phyloP scores from a whole-genome alignment of 2,888 invertebrate species.

The Caradrina kadenii region DNA sequence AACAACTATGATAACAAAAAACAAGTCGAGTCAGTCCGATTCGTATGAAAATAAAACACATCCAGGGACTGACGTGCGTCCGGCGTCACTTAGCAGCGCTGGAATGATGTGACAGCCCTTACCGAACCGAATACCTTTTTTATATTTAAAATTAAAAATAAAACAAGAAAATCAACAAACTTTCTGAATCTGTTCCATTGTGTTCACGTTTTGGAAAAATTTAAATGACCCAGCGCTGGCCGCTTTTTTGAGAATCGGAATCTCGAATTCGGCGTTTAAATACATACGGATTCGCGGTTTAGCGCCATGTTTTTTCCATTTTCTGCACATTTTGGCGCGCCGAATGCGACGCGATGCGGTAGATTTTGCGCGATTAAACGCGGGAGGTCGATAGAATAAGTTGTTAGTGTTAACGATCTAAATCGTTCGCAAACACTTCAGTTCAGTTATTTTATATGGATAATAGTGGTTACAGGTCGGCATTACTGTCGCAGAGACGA shows the following conservation, averaged over 20 bases:
- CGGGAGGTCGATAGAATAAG: constrained; percentile 87
- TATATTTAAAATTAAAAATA: constrained; percentile 86
- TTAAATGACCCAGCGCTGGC: constrained; percentile 87
- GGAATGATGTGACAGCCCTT: constrained; percentile 90
- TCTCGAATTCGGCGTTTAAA: constrained; percentile 89
- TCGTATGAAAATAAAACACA: constrained; percentile 89
- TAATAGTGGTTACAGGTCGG: constrained; percentile 42
- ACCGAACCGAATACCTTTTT: constrained; percentile 89
- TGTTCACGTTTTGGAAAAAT: constrained; percentile 90
- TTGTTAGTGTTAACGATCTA: constrained; percentile 87
- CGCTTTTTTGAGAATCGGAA: constrained; percentile 85
- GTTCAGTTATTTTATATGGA: constrained; percentile 65
- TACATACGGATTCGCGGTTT: constrained; percentile 90
- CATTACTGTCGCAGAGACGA: constrained; percentile 28
- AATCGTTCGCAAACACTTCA: constrained; percentile 76
- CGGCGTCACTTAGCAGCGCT: constrained; percentile 90
- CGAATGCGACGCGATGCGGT: constrained; percentile 82
- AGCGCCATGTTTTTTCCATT: constrained; percentile 91
- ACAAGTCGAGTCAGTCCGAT: constrained; percentile 84
- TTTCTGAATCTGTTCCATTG: constrained; percentile 89
- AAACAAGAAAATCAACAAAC: constrained; percentile 78
- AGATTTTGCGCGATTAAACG: constrained; percentile 87
- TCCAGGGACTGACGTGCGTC: constrained; percentile 89
- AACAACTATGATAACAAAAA: constrained; percentile 89
- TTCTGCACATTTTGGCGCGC: constrained; percentile 88